Evolutionary conservation across 2,888 invertebrate species (phyloP), one percentile per base, ranked within the genome.

Genomic region (Conistra vaccinii): DNA sequence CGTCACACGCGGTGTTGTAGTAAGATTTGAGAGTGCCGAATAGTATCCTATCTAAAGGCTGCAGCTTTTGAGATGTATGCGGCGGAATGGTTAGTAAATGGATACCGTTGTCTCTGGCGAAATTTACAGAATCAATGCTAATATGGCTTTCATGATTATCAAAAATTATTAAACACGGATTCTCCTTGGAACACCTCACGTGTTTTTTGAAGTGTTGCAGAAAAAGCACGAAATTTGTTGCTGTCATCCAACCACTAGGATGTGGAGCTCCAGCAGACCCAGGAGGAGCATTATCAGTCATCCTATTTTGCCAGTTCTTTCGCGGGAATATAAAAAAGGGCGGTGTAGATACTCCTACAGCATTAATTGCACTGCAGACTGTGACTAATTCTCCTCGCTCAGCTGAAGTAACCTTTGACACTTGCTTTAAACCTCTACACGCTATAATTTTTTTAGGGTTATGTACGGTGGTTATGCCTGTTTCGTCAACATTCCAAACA

Each of bases 121-220:
- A 66, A n/a, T 66, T 66, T 35, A 66, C 17, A n/a, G 66, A 66
- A 23, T 65, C 65, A 29, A 65, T 48, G 23, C 23, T 65, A 26
- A 67, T 35, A 20, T 67, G 66, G 17, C 32, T 35, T 23, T 67
- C 67, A 20, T 67, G 67, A 14, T 67, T 67, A 26, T 67, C 67
- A 39, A 67, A 35, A 7, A 67, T 51, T 3, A 66, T 53, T 9
- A 67, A 23, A n/a, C 32, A 51, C 10, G 66, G 66, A 53, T 35
- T 67, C 6, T 67, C 67, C 17, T 51, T 51, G 35, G 67, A n/a
- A 4, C 35, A 55, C 7, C 53, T 53, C n/a, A 35, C 53, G n/a
- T 67, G 35, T 35, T 67, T 67, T 35, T 32, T n/a, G 10, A 67
- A 67, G 35, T 26, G 35, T 39, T 67, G 9, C 35, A 67, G 17